Evolutionary conservation across 2,797 vertebrate species (phyloP), one percentile per base, ranked within the genome.

Genomic region (Ptychadena robeensis): DNA sequence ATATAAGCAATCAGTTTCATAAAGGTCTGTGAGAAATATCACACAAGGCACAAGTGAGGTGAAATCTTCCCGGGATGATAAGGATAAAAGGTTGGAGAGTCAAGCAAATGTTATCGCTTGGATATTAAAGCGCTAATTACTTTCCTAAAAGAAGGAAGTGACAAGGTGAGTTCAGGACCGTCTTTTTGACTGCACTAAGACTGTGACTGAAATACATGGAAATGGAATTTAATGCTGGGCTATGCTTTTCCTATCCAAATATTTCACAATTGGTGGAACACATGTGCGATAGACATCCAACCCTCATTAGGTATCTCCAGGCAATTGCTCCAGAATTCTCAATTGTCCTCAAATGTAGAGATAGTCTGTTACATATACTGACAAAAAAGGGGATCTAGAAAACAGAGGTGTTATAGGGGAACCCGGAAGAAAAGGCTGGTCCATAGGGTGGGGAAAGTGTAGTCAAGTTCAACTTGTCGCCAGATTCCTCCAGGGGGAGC

Each of bases 21-120:
- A 82, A 82, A 82, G 81, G 81, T 82, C 81, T 73, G 8, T 34
- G n/a, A 64, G 73, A 82, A 82, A 82, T 82, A 82, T 82, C 73
- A 82, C 57, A 48, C 73, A 64, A 30, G 57, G 32, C 68, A 53
- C 38, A 30, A 38, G 65, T 63, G 37, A n/a, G 80, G 72, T 67
- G 48, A 76, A 48, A 53, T 71, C 53, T 63, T 27, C 27, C 74
- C 8, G 67, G 70, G 73, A 77, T 76, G 66, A 77, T 77, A 38
- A 65, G 67, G 76, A 77, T 68, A 71, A 70, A 82, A 82, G 73
- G 73, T 82, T 82, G 67, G 27, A 70, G 73, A 82, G 73, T 61
- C 35, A 76, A 82, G 66, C 65, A 76, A 82, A 82, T 82, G 81
- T 70, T 76, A 70, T 63, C 15, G 35, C 80, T 82, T 35, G 40